Base-by-base conservation (phyloP, 2,113 vertebrate species). In the Sminthopsis crassicaudata region DNA sequence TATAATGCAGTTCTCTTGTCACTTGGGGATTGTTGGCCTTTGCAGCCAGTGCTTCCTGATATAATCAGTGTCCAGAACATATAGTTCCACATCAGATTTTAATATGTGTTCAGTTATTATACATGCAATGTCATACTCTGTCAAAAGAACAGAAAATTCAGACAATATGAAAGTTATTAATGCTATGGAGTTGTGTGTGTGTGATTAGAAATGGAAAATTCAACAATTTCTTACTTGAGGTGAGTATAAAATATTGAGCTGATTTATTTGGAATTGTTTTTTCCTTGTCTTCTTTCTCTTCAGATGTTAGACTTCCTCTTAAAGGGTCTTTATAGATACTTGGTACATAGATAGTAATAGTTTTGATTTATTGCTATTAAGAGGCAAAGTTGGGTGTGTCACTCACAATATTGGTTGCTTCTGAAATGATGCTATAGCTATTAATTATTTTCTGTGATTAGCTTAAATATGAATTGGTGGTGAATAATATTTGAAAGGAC, bases 251-350 rank as follows among this genome's bases (percentile, higher is more conserved):
- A 91, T 93, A 50, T 26, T 5, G 42, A 19, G 48, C 24, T 12
- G 53, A 50, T 92, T 88, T 53, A 48, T 91, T 84, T 48, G 50
- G 36, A 93, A 60, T 60, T 53, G 3, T 11, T 92, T 84, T 84
- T 76, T 91, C 55, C 92, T 91, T 52, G 57, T 26, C 48, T 91
- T 53, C 27, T 94, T 96, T 91, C 67, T 46, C 88, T 46, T 46
- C 42, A 90, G 84, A 91, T 95, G 36, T 95, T 52, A n/a, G 91
- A 57, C 22, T 92, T 22, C 27, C 90, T 92, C 46, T 89, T 84
- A 57, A 92, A 94, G 91, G 48, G 36, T 84, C 90, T 24, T 96
- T 92, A 91, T 95, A 92, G 93, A 92, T 92, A 95, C 88, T 91
- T 95, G 92, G 89, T 48, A 51, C 67, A 42, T 95, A n/a, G 16